Conservation (phyloP, 1,140 invertebrate genomes). For the Eurosta solidaginis region DNA sequence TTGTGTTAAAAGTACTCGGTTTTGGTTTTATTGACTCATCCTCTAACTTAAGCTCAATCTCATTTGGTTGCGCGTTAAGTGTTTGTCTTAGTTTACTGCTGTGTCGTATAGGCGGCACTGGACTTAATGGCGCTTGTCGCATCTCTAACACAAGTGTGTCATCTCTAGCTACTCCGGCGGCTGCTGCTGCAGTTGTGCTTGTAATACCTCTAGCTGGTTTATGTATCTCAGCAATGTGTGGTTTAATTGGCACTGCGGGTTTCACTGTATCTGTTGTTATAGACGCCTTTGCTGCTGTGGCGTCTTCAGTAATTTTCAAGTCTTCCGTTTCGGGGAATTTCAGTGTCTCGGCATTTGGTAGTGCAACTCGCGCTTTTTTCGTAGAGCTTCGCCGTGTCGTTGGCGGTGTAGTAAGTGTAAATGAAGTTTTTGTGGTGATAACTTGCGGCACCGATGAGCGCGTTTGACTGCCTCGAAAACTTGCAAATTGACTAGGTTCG, state of each 20-base stretch:
- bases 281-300: background rate
- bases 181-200: background rate
- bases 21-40: background rate
- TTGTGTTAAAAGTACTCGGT: too few relatives aligned
- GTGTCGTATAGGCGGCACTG: background rate
- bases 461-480: conserved; percentile 26
- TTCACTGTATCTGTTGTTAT: conserved; percentile 1
- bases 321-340: background rate
- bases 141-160: background rate
- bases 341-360: background rate
- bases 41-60: background rate
- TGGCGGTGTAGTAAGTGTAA: conserved; percentile 32
- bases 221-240: conserved; percentile 30
- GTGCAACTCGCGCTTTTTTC: background rate
- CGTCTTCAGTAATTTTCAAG: background rate
- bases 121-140: background rate
- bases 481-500: background rate
- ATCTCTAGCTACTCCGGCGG: background rate
- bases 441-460: background rate
- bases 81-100: background rate
- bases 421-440: conserved; percentile 34
- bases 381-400: background rate
- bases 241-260: conserved; percentile 27
- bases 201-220: conserved; percentile 16
- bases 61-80: background rate